Conservation (phyloP, 2,797 vertebrate genomes). For the Tarsius wallacei region DNA sequence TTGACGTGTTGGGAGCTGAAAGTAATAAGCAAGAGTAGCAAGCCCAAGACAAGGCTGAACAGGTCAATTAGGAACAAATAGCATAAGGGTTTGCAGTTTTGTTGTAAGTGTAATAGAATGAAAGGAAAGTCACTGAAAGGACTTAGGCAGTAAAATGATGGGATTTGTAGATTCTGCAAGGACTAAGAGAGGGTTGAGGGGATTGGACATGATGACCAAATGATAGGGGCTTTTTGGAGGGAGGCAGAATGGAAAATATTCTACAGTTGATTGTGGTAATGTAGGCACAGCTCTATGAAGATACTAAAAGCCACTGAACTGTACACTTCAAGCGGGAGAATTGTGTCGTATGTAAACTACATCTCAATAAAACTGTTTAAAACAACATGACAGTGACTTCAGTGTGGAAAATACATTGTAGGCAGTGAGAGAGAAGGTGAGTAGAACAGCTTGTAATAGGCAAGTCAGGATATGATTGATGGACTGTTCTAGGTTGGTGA, state of each 20-base stretch:
- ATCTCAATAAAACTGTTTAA: not conserved
- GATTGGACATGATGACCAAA: not conserved
- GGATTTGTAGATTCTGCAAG: not conserved
- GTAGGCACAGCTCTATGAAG: not conserved
- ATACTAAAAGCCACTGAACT: too few species aligned
- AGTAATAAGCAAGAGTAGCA: not conserved
- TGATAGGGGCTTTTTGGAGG: not conserved
- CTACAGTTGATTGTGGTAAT: not conserved
- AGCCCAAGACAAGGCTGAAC: not conserved
- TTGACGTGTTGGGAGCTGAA: not conserved
- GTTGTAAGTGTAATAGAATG: not conserved
- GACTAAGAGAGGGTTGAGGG: not conserved
- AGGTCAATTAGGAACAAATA: too few species aligned
- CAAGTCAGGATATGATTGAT: not conserved
- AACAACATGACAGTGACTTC: not conserved
- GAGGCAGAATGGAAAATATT: not conserved
- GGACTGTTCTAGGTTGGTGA: not conserved
- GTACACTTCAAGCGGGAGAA: too few species aligned
- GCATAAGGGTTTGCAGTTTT: not conserved
- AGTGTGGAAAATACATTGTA: not conserved
- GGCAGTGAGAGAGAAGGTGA: not conserved
- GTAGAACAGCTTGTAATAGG: not conserved
- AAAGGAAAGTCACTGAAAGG: not conserved
- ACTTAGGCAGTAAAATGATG: not conserved
- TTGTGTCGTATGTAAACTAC: not conserved